Evolutionary conservation across 2,888 invertebrate species (phyloP).

Genomic region (Sphinx pinastri): DNA sequence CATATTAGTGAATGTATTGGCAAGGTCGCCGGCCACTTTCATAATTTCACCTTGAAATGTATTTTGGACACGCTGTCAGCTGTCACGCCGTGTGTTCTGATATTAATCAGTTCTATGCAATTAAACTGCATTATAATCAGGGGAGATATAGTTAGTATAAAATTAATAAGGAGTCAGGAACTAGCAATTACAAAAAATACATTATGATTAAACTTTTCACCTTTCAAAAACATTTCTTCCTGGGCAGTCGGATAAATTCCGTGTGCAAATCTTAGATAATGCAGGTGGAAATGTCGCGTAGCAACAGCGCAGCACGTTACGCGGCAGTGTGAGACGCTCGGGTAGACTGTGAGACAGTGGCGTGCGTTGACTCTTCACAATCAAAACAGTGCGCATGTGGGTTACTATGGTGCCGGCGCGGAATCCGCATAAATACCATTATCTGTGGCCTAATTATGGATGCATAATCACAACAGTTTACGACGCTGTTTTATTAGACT

Average conservation of each 20-base stretch:
- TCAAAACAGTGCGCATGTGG: background rate
- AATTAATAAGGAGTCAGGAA: no score
- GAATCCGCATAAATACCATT: background rate
- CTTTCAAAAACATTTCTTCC: background rate
- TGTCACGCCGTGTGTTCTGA: background rate
- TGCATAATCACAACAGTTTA: background rate
- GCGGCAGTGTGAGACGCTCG: constrained; percentile 3
- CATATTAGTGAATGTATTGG: constrained; percentile 12
- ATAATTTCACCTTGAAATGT: constrained; percentile 25
- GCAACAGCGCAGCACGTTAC: background rate
- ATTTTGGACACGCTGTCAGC: background rate
- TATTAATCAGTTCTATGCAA: background rate
- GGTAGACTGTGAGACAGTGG: background rate
- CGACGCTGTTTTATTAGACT: background rate
- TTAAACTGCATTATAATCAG: no score
- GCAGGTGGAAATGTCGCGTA: background rate
- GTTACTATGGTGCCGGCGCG: background rate
- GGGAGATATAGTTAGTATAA: no score
- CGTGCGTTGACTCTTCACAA: constrained; percentile 13
- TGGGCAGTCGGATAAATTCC: background rate
- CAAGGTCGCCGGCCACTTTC: constrained; percentile 31
- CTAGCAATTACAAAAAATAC: no score
- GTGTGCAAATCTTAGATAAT: background rate
- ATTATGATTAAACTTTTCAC: no score
- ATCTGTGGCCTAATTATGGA: background rate